Evolutionary conservation across 1,140 invertebrate genomes (phyloP), one percentile per base, ranked within the genome.

Genomic region (Ceratosolen solmsi): DNA sequence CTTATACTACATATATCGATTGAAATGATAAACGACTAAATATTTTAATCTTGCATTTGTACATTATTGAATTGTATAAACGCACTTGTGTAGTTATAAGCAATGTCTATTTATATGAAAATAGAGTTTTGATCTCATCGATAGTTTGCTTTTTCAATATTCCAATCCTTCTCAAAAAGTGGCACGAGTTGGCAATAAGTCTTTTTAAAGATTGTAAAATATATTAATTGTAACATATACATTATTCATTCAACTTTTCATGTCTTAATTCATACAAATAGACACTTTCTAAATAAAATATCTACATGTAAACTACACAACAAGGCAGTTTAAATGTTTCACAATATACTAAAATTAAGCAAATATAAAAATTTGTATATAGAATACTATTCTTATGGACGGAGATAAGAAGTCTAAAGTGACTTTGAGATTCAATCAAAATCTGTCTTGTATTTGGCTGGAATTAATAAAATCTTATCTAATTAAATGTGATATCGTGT

Each of bases 361-460:
- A 74, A 38, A 46, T 68, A 74, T 80, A 81, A 80, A 74, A 80
- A 73, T 49, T 20, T 73, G 27, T 63, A 36, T 74, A 33, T 63
- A 63, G 58, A 73, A 74, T 15, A 51, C 27, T 72, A 36, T 63
- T 60, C 13, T 60, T 49, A 75, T 76, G 72, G 79, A 81, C 72
- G 79, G 79, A 75, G 0, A 15, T 5, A 9, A 33, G 1, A 63
- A 75, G 58, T 70, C 46, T 63, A 30, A 56, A 65, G 51, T 27
- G 58, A 75, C 60, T 74, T 74, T 70, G 79, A 75, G 79, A 80
- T 80, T 80, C 71, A 72, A 41, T 72, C 63, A 22, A 72, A 72
- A 73, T 70, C n/a, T 41, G 20, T 51, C 0, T 80, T 73, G 78
- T 73, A 80, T 70, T 80, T 36, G 27, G 27, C 38, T 30, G 1